Evolutionary conservation across 2,797 vertebrate genomes (phyloP).

Genomic region (Huso huso): DNA sequence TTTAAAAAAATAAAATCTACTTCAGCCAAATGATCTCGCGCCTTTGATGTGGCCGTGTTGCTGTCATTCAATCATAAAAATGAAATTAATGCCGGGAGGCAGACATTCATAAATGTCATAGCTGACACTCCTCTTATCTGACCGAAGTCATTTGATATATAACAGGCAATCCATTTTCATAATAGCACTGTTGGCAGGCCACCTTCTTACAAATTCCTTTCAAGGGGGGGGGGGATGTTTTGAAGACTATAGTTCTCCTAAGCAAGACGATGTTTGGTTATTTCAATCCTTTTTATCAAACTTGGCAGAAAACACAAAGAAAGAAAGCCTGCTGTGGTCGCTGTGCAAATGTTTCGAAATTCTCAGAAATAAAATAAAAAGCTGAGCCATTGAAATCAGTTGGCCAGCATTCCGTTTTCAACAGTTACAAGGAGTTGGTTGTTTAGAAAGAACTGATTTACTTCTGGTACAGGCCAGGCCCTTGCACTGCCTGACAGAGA

Average conservation of each 20-base stretch:
- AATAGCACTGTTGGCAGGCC: not conserved
- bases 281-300: not conserved
- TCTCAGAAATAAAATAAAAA: constrained; percentile 2
- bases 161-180: not conserved
- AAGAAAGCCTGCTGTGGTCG: constrained; percentile 6
- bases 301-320: not conserved
- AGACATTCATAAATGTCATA: not conserved
- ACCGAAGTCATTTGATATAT: not conserved
- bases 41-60: not conserved
- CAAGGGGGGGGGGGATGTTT: not conserved
- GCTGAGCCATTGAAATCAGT: constrained; percentile 1
- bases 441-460: constrained; percentile 5
- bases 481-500: too few species aligned
- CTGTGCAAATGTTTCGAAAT: constrained; percentile 4
- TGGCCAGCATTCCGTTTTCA: constrained; percentile 3
- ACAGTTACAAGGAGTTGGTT: not conserved
- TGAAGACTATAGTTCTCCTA: not conserved
- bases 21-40: not conserved
- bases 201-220: not conserved
- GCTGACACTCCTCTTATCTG: not conserved
- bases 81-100: not conserved
- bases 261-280: not conserved
- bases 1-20: not conserved
- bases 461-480: not conserved
- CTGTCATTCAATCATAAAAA: not conserved